These are phyloP conservation scores for Hypena proboscidalis DNA, from an alignment of 2,888 invertebrate genomes.

Conservation along the genomic window DNA sequence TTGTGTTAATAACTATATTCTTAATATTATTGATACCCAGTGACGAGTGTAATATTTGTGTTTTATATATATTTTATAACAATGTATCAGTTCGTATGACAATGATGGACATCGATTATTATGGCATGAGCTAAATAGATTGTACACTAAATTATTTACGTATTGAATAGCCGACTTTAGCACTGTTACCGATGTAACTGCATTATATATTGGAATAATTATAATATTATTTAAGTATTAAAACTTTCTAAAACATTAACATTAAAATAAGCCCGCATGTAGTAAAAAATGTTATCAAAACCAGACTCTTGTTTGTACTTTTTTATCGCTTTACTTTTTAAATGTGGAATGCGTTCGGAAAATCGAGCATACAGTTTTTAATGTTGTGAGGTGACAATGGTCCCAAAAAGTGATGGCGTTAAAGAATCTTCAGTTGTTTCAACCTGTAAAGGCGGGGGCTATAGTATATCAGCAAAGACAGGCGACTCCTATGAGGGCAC, in stretches of 20 bases:
- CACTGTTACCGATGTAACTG: background rate
- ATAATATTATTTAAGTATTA: background rate
- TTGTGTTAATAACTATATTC: too few species aligned
- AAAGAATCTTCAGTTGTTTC: slow-evolving; percentile 73
- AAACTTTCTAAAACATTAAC: slow-evolving; percentile 10
- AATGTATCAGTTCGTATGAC: slow-evolving; percentile 47
- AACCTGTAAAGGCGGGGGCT: slow-evolving; percentile 60
- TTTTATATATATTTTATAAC: slow-evolving; percentile 17
- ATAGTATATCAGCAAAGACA: slow-evolving; percentile 69
- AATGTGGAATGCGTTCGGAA: slow-evolving; percentile 11
- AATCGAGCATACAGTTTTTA: background rate
- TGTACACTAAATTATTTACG: slow-evolving; percentile 28
- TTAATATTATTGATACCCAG: slow-evolving; percentile 9
- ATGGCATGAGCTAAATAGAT: slow-evolving; percentile 32
- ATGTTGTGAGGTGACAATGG: slow-evolving; percentile 26
- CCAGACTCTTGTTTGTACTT: slow-evolving; percentile 23
- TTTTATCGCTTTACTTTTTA: slow-evolving; percentile 12
- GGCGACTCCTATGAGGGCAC: slow-evolving; percentile 72
- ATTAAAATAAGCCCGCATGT: slow-evolving; percentile 37
- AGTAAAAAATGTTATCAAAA: slow-evolving; percentile 42
- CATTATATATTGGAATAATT: background rate
- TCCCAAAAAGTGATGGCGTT: slow-evolving; percentile 63
- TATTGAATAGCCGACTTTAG: slow-evolving; percentile 20
- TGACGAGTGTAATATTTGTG: slow-evolving; percentile 12
- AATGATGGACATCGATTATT: slow-evolving; percentile 53